phyloP scores from a whole-genome alignment of 35 echinoderm and acorn worm genomes.

The Anneissia japonica region DNA sequence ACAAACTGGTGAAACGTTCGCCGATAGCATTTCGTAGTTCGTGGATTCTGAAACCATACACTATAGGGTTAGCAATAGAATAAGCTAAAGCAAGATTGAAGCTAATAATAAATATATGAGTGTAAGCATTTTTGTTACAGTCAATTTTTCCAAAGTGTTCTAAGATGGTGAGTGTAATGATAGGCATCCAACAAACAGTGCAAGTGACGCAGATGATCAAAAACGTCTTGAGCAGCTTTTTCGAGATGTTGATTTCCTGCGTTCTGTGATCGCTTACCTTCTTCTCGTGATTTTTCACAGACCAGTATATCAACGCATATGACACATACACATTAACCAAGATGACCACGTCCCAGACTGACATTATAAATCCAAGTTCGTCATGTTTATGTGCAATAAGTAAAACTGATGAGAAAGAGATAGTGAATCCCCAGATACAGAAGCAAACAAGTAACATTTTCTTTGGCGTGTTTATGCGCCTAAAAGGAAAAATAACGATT shows the following conservation, averaged over 20 bases:
- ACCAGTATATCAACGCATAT: not conserved
- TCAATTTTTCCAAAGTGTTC: not conserved
- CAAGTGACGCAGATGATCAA: not conserved
- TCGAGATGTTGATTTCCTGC: not conserved
- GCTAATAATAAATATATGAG: not conserved
- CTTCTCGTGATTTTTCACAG: not conserved
- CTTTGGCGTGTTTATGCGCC: not conserved
- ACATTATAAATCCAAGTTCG: not conserved
- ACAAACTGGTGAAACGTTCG: not conserved
- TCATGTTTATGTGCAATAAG: not conserved
- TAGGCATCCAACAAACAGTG: not conserved
- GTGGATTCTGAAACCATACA: not conserved
- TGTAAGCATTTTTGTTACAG: not conserved
- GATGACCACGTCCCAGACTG: not conserved
- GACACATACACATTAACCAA: not conserved
- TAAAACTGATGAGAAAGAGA: not conserved
- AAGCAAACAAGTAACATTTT: not conserved
- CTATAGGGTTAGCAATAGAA: not conserved
- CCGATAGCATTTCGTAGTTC: not conserved
- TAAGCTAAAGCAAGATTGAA: not conserved
- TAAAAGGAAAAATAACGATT: not conserved
- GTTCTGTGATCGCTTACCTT: not conserved
- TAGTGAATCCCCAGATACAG: not conserved
- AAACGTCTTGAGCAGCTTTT: not conserved
- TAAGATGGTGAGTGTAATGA: not conserved